Base-by-base conservation (phyloP, 2,888 invertebrate genomes). In the Polylopha cassiicola region DNA sequence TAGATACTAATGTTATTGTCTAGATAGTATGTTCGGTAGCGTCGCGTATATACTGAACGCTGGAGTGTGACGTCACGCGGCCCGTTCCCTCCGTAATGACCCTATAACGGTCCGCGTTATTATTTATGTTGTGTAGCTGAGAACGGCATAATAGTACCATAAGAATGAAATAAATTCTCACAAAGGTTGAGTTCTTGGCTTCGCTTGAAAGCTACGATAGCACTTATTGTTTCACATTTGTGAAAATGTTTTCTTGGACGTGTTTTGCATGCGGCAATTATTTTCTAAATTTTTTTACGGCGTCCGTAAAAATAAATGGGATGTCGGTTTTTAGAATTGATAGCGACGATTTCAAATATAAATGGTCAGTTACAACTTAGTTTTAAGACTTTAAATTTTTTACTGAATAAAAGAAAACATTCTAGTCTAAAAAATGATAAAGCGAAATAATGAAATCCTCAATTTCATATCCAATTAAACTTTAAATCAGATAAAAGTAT, bases 81-180 rank as follows among this genome's bases (percentile, higher is more conserved):
- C 65, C 68, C 73, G 71, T 69, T 74, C 68, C 56, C 65, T 62
- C 75, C 65, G 77, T 80, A 84, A 84, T 81, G 81, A 81, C 75
- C 75, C 74, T 75, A 80, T 82, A 84, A 82, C 79, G 72, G 73
- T 55, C 66, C 69, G 73, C 78, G 77, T 82, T 82, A 81, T 82
- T 84, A 84, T 84, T 82, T 84, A 82, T 82, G 78, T 78, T 84
- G 80, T 82, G 78, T 78, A 75, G 76, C 76, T 76, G 81, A 71
- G 77, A 79, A 78, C 78, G 74, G 79, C 73, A 80, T 84, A 81
- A 82, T 82, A 81, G 76, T 73, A 73, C 74, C 73, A 81, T 84
- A 84, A 80, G 79, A 81, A 78, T 73, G 73, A 81, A 75, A 84
- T 82, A 82, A 81, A 80, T 82, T 78, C 72, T 67, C 73, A 52